Evolutionary conservation across 37 sponge, comb jelly and placozoan species (phyloP).

Genomic region (Cliona cf. orientalis): DNA sequence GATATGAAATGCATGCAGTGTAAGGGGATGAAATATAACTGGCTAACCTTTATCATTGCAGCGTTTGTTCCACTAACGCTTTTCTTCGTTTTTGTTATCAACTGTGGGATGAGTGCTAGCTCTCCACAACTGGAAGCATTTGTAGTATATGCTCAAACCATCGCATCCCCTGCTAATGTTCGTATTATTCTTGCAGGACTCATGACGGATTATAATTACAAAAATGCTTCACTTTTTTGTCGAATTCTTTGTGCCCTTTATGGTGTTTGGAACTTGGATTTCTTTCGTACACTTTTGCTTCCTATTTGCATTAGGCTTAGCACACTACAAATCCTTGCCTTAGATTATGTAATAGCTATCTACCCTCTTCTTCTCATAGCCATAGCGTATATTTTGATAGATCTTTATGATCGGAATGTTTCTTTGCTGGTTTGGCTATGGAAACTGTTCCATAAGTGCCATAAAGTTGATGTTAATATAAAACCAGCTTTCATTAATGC

Average conservation of each 20-base stretch:
- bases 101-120: not conserved
- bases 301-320: slow-evolving; percentile 1
- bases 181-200: not conserved
- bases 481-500: slow-evolving; percentile 34
- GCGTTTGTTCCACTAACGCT: not conserved
- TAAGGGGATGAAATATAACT: not conserved
- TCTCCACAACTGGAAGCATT: not conserved
- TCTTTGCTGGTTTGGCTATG: not conserved
- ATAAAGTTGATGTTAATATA: slow-evolving; percentile 18
- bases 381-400: slow-evolving; percentile 5
- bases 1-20: not conserved
- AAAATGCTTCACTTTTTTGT: not conserved
- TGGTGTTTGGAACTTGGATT: slow-evolving; percentile 49
- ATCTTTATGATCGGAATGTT: slow-evolving; percentile 8
- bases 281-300: slow-evolving; percentile 7
- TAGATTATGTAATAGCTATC: slow-evolving; percentile 29
- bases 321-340: slow-evolving; percentile 11
- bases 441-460: slow-evolving; percentile 2
- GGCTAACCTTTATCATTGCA: not conserved
- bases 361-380: slow-evolving; percentile 31
- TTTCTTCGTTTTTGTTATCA: not conserved
- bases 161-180: not conserved
- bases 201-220: not conserved
- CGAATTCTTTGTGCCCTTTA: slow-evolving; percentile 3
- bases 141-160: not conserved